phyloP scores from a whole-genome alignment of 2,888 invertebrate species.

The Cyclophora punctaria region DNA sequence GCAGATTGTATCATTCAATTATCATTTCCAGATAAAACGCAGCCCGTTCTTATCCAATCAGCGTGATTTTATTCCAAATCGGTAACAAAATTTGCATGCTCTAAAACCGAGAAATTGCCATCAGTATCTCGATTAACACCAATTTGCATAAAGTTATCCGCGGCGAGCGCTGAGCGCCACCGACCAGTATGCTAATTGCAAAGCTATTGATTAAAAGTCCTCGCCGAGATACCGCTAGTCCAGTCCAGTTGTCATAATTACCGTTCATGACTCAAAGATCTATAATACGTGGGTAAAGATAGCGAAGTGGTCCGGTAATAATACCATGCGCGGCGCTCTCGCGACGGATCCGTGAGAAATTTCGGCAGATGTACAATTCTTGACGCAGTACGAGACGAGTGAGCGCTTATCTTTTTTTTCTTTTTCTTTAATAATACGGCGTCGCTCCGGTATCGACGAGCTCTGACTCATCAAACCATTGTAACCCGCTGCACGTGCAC shows the following conservation, averaged over 20 bases:
- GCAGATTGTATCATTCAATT: not conserved
- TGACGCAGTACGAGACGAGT: conserved; percentile 66
- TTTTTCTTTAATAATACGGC: conserved; percentile 60
- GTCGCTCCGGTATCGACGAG: conserved; percentile 52
- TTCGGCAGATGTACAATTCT: conserved; percentile 76
- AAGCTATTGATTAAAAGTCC: conserved; percentile 56
- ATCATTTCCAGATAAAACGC: not conserved
- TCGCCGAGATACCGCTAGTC: conserved; percentile 59
- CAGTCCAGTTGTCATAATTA: conserved; percentile 58
- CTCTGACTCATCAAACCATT: conserved; percentile 66
- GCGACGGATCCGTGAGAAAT: conserved; percentile 69
- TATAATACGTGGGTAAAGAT: conserved; percentile 55
- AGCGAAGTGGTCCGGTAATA: conserved; percentile 61
- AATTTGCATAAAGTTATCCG: conserved; percentile 30
- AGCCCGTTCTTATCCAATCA: not conserved
- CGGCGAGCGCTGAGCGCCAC: conserved; percentile 29
- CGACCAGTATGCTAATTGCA: conserved; percentile 57
- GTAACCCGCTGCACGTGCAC: conserved; percentile 68
- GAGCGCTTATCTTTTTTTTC: conserved; percentile 69
- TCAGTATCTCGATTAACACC: conserved; percentile 11
- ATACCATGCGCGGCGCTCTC: conserved; percentile 52
- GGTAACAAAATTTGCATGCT: conserved; percentile 7
- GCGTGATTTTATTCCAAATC: conserved; percentile 2
- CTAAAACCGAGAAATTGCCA: conserved; percentile 9
- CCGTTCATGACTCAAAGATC: conserved; percentile 36